Conservation (phyloP, 2,888 invertebrate species). For the Mythimna vitellina region DNA sequence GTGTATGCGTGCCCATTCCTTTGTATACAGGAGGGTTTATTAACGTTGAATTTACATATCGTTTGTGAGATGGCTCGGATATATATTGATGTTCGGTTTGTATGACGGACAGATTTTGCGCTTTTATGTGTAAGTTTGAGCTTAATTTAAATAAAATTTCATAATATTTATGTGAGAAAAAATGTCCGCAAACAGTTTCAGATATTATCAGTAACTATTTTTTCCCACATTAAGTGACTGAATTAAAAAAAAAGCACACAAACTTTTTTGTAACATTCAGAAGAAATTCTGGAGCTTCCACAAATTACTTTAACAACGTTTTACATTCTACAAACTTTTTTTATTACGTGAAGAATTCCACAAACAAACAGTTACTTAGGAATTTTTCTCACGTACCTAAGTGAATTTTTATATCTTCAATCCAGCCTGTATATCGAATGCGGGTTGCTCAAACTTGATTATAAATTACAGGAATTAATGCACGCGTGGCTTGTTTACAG, state of each 20-base stretch:
- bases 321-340: conserved; percentile 42
- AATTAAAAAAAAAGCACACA: neutral
- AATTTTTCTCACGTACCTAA: conserved; percentile 60
- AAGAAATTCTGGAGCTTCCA: conserved; percentile 34
- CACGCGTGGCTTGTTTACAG: conserved; percentile 69
- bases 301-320: conserved; percentile 41
- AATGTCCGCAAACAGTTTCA: neutral
- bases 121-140: neutral
- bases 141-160: neutral
- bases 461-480: conserved; percentile 75
- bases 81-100: neutral
- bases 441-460: conserved; percentile 65
- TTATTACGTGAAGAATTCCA: conserved; percentile 37
- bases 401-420: conserved; percentile 63
- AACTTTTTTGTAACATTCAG: conserved; percentile 22
- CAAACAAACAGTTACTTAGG: conserved; percentile 51
- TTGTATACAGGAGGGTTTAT: conserved; percentile 33
- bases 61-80: neutral
- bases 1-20: conserved; percentile 10
- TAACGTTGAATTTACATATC: conserved; percentile 15
- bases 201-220: conserved; percentile 7
- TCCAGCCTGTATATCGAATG: conserved; percentile 56
- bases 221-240: conserved; percentile 21
- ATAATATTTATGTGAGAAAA: neutral
- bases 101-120: neutral